A percentile compares a stretch with the other conserved stretches of the same genome.
These are phyloP conservation scores for Protomyctophum bolini DNA, from an alignment of 2,113 vertebrate genomes.

Conservation along the genomic window DNA sequence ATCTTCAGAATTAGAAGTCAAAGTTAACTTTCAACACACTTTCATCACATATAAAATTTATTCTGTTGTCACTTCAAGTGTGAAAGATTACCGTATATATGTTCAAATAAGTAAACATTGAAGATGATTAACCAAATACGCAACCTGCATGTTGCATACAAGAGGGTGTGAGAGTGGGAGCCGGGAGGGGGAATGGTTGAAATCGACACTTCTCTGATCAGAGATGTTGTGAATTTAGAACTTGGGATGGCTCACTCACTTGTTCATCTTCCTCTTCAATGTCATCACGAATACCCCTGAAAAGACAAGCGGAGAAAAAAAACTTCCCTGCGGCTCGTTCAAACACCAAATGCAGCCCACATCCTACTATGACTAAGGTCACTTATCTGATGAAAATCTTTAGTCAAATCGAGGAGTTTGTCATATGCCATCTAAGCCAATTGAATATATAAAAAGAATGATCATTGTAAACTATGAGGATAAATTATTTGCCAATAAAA, in stretches of 20 bases:
- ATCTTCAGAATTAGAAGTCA: constrained; percentile 3
- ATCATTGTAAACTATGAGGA: background rate
- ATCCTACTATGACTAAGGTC: constrained; percentile 49
- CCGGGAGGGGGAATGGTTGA: constrained; percentile 33
- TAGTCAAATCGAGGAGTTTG: background rate
- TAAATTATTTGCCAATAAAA: background rate
- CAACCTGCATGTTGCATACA: constrained; percentile 38
- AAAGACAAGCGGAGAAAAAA: constrained; percentile 99
- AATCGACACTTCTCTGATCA: constrained; percentile 58
- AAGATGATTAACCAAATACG: constrained; percentile 31
- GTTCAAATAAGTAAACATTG: constrained; percentile 15
- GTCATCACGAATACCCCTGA: constrained; percentile 99
- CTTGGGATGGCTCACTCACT: constrained; percentile 96
- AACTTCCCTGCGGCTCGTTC: constrained; percentile 99
- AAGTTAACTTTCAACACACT: background rate
- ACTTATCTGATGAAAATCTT: constrained; percentile 35
- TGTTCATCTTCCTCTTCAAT: constrained; percentile 99
- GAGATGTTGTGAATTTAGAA: constrained; percentile 82
- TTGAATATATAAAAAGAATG: background rate
- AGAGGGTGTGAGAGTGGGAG: background rate
- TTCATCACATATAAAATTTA: background rate
- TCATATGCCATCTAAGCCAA: constrained; percentile 2
- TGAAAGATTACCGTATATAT: background rate
- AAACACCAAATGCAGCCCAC: constrained; percentile 85
- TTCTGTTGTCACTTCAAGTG: constrained; percentile 9